These are phyloP conservation scores for Megamerina dolium DNA, from an alignment of 2,888 invertebrate species.

Conservation along the genomic window DNA sequence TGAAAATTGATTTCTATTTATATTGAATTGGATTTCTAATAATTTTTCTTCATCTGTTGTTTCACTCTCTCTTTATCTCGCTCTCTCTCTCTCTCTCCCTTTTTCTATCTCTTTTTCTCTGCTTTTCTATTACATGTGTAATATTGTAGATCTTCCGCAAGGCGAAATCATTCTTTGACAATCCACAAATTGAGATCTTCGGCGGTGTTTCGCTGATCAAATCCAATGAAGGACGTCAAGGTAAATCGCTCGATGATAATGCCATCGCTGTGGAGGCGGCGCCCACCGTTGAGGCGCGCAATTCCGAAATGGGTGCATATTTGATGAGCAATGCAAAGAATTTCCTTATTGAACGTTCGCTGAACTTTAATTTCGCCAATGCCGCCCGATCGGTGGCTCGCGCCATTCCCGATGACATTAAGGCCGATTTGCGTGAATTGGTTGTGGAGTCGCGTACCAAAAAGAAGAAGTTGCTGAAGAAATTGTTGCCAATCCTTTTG, in stretches of 20 bases:
- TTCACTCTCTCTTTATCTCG: no score
- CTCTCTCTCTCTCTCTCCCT: slow-evolving; percentile 5
- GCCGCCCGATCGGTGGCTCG: slow-evolving; percentile 51
- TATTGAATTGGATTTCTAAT: no score
- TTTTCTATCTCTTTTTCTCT: background rate
- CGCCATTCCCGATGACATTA: slow-evolving; percentile 54
- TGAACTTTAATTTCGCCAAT: slow-evolving; percentile 51
- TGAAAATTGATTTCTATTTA: no score
- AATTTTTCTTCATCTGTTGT: no score
- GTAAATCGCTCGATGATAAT: slow-evolving; percentile 50
- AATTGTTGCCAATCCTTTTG: slow-evolving; percentile 55
- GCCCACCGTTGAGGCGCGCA: slow-evolving; percentile 52
- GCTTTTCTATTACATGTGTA: no score
- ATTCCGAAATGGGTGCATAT: slow-evolving; percentile 55
- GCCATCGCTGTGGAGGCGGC: slow-evolving; percentile 52
- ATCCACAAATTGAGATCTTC: slow-evolving; percentile 54
- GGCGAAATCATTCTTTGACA: slow-evolving; percentile 56
- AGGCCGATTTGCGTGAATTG: slow-evolving; percentile 53
- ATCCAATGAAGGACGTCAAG: slow-evolving; percentile 46
- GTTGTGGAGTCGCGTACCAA: slow-evolving; percentile 57
- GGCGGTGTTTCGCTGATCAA: slow-evolving; percentile 53
- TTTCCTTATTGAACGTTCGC: slow-evolving; percentile 55
- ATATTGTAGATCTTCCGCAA: slow-evolving; percentile 54
- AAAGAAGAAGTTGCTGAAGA: slow-evolving; percentile 54
- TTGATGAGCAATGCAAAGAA: slow-evolving; percentile 53